Base-by-base conservation (phyloP, 2,888 invertebrate genomes). In the Drosophila anomalata region DNA sequence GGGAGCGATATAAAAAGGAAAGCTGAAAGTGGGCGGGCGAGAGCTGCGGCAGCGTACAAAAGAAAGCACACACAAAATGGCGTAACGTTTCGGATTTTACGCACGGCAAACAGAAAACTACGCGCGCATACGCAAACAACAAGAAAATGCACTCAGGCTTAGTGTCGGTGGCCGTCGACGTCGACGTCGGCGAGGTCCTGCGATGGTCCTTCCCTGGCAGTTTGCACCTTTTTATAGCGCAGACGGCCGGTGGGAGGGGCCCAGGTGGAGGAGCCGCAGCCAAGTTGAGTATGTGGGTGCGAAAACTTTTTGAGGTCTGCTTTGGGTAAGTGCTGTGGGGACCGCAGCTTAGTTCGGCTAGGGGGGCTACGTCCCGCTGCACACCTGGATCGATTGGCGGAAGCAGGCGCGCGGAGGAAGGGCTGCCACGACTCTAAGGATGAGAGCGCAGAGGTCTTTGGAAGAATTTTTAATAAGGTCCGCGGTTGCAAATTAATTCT, bases 91-190 rank as follows among this genome's bases (percentile, higher is more conserved):
- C 84, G 84, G 84, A 85, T 85, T 85, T 85, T 85, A 85, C 87
- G 87, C 85, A 85, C 79, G 81, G 87, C 87, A 83, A 85, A 83
- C 84, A 87, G 65, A 77, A 80, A 79, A 81, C 84, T 87, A 81
- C 77, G 84, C 87, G 78, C 86, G 87, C 84, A 78, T 87, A 84
- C 84, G 84, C 80, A 85, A 65, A 85, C 82, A 82, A 85, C 87
- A 85, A 85, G 85, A 85, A 87, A 85, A 87, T 85, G 85, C 85
- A 85, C 85, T 85, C 87, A 85, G 87, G 84, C 84, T 84, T 84
- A 84, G 84, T 84, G 84, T 87, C 84, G 75, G 73, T 81, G 75
- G 73, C 22, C 55, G 41, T 31, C 46, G 61, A 36, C 48, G 73
- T 29, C 52, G 73, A 67, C 62, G 65, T 53, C 75, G 70, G 59